phyloP scores from a whole-genome alignment of 2,113 vertebrate species.

The Xenopus tropicalis region DNA sequence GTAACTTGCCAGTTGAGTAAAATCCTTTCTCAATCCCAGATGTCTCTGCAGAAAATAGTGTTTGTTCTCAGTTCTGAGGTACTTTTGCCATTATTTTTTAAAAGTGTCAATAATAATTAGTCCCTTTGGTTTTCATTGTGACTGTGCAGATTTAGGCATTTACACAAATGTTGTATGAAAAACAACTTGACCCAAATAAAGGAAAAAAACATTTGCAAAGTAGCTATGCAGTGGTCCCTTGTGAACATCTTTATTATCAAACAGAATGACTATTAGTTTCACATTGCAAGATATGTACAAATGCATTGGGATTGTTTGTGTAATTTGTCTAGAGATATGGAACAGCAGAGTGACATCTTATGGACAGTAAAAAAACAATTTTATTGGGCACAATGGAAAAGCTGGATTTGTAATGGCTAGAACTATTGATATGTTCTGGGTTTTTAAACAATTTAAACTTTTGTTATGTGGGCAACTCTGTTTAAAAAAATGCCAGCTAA shows the following conservation, averaged over 20 bases:
- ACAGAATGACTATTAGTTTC: not conserved
- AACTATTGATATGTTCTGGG: too few species aligned
- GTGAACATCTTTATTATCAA: slow-evolving; percentile 18
- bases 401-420: too few species aligned
- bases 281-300: slow-evolving; percentile 13
- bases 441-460: too few species aligned
- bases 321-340: not conserved
- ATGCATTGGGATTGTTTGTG: slow-evolving; percentile 11
- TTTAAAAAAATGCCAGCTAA: too few species aligned
- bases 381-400: too few species aligned
- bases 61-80: slow-evolving; percentile 31
- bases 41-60: slow-evolving; percentile 30
- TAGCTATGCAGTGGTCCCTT: slow-evolving; percentile 3
- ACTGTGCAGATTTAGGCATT: slow-evolving; percentile 27
- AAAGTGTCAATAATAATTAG: slow-evolving; percentile 43
- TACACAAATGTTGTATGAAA: slow-evolving; percentile 24
- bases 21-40: slow-evolving; percentile 33
- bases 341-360: slow-evolving; percentile 9
- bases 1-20: slow-evolving; percentile 36
- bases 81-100: slow-evolving; percentile 30
- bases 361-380: too few species aligned
- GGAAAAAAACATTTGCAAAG: slow-evolving; percentile 1
- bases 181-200: slow-evolving; percentile 3
- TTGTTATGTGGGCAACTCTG: too few species aligned
- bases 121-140: slow-evolving; percentile 35